Base-by-base conservation (phyloP, 2,113 vertebrate species). In the Ginglymostoma cirratum region DNA sequence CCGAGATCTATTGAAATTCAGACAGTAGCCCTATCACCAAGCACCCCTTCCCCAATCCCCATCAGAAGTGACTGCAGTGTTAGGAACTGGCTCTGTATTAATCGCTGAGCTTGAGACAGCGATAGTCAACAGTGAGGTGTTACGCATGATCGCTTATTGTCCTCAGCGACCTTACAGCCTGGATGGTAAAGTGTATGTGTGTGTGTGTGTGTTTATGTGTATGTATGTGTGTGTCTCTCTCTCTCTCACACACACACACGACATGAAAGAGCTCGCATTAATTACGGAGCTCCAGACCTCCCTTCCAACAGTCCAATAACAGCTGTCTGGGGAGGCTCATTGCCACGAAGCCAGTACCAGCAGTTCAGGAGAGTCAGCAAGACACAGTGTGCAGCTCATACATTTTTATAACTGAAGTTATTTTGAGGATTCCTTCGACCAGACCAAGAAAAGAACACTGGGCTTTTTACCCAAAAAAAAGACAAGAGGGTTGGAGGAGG, bases 241-340 rank as follows among this genome's bases (percentile, higher is more conserved):
- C 86, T 89, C 23, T 55, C 48, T 30, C 45, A 8, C 69, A 70
- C 69, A 70, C 42, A 85, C 85, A 96, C 96, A 92, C 66, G 38
- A 55, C 48, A 96, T 90, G 96, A 95, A 96, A 97, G 96, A 97
- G 94, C 97, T 80, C 69, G 97, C 97, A 96, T 97, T 97, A 96
- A 98, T 98, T 98, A 98, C 98, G 97, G 97, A 98, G 98, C 98
- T 97, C 97, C 97, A 98, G 98, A 98, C 98, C 98, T 98, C 98
- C 98, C 98, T 98, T 98, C 97, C 98, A 98, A 98, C 98, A 98
- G 98, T 98, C 98, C 98, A 99, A 98, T 99, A 98, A 98, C 98
- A 98, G 98, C 98, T 97, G 98, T 97, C 98, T 98, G 98, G 98
- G 98, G 98, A 98, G 98, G 98, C 98, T 98, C 97, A 98, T 96